Base-by-base conservation (phyloP, 2,888 invertebrate genomes). In the Epistrophe grossulariae region DNA sequence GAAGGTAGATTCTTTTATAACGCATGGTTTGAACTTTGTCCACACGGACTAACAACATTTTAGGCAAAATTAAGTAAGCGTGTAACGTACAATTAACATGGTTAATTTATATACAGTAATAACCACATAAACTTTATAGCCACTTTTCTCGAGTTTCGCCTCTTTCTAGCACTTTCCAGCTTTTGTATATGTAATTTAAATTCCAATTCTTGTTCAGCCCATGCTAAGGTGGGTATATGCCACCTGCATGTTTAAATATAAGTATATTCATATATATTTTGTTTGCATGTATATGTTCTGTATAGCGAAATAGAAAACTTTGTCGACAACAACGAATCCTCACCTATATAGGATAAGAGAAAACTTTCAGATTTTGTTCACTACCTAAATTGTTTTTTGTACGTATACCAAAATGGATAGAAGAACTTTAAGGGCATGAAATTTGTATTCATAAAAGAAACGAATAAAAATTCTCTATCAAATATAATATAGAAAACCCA, bases 51-150 rank as follows among this genome's bases (percentile, higher is more conserved):
- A 48, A 43, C 40, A 38, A 62, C 17, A 72, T 81, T 80, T 81
- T 38, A 10, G 74, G 35, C 48, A 64, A 62, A 85, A 82, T 73
- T 82, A 85, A 85, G 82, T 74, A 82, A 81, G 70, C 85, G 82
- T 85, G 73, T 82, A 85, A 81, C 82, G 73, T 85, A 82, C 78
- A 85, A 85, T 85, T 85, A 85, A 78, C 85, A 82, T 78, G 85
- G 77, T 82, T 85, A 85, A 85, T 82, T 62, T 85, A 85, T 82
- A 78, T 78, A 64, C 85, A 66, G 66, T 68, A 68, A 82, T 73
- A 68, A 73, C 78, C 78, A 73, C 82, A 82, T 74, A 81, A 85
- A 82, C 85, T 82, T 82, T 73, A 31, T 31, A 66, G 59, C 40
- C 76, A 77, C 77, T 84, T 72, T 50, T 48, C 71, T 24, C 13